Evolutionary conservation across 1,140 invertebrate species (phyloP), one percentile per base, ranked within the genome.

Genomic region (Laupala kohalensis): DNA sequence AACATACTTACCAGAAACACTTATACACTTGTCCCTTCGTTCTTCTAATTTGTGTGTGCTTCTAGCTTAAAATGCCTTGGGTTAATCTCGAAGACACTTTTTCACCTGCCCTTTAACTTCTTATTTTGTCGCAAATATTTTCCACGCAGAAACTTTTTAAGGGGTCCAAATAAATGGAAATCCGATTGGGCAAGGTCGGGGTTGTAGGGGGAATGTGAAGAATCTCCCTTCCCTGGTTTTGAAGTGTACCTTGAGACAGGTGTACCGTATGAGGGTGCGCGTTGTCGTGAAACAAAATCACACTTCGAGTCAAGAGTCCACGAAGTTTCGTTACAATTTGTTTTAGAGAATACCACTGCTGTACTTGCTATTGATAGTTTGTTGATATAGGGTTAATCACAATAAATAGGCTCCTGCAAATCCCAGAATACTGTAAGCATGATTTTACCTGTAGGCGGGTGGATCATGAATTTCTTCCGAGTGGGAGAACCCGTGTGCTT

Each of bases 11-110:
- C 64, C 64, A 25, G 12, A 12, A 66, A 66, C 5, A 25, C 19
- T 66, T 66, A 66, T 66, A 66, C 64, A 66, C 19, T 66, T 66
- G 64, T 66, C 64, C 25, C 64, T 6, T 66, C 64, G 64, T 66
- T 25, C 64, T 12, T 25, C 25, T 66, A 66, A 25, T 66, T 26
- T 66, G 64, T 15, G 30, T 66, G 19, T 66, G 64, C 64, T 6
- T 25, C 62, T 63, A n/a, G 62, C n/a, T 15, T 63, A 66, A 66
- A 66, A 5, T 66, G 5, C 23, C 25, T 66, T 66, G 5, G 19
- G 64, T 26, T 66, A 19, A 25, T 66, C 6, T 5, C 6, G 23
- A 26, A 25, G 64, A 5, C 64, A 66, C 64, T 25, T 66, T 66
- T 19, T 5, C 19, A 66, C 64, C 64, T 6, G 6, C 5, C 12